phyloP scores from a whole-genome alignment of 2,797 vertebrate genomes.

The Pyrocephalus nanus region DNA sequence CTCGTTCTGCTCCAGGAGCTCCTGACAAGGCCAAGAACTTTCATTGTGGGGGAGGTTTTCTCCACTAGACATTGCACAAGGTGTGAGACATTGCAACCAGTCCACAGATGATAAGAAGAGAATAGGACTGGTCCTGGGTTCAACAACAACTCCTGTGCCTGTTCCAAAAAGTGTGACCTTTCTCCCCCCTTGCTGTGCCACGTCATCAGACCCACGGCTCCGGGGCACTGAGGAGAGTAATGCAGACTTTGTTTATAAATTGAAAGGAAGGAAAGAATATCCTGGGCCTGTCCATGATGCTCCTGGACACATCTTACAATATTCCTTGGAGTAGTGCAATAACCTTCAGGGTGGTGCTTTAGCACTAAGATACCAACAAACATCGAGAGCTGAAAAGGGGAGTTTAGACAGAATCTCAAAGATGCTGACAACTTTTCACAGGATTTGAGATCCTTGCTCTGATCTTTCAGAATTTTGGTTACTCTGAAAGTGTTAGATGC shows the following conservation, averaged over 20 bases:
- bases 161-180: background rate
- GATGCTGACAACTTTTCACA: background rate
- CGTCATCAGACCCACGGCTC: background rate
- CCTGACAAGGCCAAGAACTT: background rate
- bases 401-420: background rate
- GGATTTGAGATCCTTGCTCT: background rate
- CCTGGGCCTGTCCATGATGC: background rate
- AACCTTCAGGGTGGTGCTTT: background rate
- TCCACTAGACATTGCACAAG: background rate
- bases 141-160: constrained; percentile 13
- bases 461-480: background rate
- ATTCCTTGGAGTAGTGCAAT: background rate
- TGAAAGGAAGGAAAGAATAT: background rate
- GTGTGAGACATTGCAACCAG: background rate
- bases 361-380: background rate
- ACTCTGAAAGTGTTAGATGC: background rate
- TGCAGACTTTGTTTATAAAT: background rate
- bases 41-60: background rate
- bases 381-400: background rate
- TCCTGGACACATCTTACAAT: background rate
- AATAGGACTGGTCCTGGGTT: constrained; percentile 11
- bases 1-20: background rate
- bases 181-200: background rate
- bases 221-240: background rate
- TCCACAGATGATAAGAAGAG: background rate